Conservation (phyloP, 2,888 invertebrate genomes). For the Brachyopa scutellaris region DNA sequence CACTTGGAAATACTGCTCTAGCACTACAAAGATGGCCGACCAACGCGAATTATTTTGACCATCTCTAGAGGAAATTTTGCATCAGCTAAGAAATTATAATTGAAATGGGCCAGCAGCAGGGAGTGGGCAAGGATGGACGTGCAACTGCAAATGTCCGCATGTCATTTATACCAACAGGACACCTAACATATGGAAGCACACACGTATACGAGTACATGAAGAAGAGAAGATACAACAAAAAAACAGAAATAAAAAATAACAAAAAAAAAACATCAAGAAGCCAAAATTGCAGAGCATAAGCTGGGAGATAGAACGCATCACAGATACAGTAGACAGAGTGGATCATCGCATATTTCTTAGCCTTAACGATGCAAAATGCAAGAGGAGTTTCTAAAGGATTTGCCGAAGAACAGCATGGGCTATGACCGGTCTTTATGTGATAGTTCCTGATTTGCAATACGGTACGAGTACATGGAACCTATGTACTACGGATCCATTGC, state of each 20-base stretch:
- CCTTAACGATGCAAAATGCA: constrained; percentile 49
- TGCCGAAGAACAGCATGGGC: constrained; percentile 19
- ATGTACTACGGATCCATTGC: constrained; percentile 6
- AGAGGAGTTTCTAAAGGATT: constrained; percentile 49
- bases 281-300: constrained; percentile 58
- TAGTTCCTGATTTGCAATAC: constrained; percentile 53
- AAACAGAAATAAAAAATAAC: background rate
- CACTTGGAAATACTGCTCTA: constrained; percentile 46
- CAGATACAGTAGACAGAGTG: constrained; percentile 45
- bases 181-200: constrained; percentile 59
- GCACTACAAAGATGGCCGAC: constrained; percentile 68
- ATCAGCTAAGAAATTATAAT: constrained; percentile 73
- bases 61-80: constrained; percentile 71
- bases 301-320: constrained; percentile 43
- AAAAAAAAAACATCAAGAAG: constrained; percentile 44
- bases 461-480: constrained; percentile 39
- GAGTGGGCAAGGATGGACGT: constrained; percentile 29
- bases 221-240: constrained; percentile 24
- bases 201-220: constrained; percentile 28
- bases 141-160: constrained; percentile 64
- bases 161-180: constrained; percentile 66
- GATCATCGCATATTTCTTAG: constrained; percentile 56
- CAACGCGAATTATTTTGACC: constrained; percentile 71
- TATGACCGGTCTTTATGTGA: constrained; percentile 21
- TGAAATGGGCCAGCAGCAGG: constrained; percentile 62